Conservation (phyloP, 2,888 invertebrate genomes). For the Sepioteuthis lessoniana region DNA sequence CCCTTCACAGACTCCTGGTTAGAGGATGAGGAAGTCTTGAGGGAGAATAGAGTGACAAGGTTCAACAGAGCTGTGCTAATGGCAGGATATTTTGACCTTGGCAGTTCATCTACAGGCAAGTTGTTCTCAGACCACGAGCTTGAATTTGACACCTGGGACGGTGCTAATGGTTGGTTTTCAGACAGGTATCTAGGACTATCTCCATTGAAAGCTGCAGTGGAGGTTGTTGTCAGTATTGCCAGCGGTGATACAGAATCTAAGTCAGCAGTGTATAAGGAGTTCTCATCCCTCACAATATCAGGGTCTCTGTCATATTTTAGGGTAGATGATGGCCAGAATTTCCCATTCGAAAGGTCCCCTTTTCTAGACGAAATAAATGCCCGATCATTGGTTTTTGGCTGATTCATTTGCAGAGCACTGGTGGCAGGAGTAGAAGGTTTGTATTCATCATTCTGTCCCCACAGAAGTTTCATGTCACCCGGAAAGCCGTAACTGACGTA, state of each 20-base stretch:
- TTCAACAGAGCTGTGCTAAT: conserved; percentile 40
- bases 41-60: conserved; percentile 16
- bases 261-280: not conserved
- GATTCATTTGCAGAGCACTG: not conserved
- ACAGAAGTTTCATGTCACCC: not conserved
- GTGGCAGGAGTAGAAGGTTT: not conserved
- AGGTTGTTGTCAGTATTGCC: not conserved
- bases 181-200: not conserved
- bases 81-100: not conserved
- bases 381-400: not conserved
- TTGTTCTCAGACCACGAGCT: not conserved
- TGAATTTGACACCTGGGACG: not conserved
- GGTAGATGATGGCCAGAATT: not conserved
- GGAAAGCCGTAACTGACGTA: not conserved
- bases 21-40: conserved; percentile 6
- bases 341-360: not conserved
- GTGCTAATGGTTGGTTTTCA: not conserved
- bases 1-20: not conserved
- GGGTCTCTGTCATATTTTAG: not conserved
- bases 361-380: not conserved
- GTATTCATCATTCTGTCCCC: not conserved
- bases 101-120: not conserved
- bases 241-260: not conserved
- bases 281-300: not conserved
- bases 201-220: not conserved